Conservation (phyloP, 2,797 vertebrate species). For the Oophaga sylvatica region DNA sequence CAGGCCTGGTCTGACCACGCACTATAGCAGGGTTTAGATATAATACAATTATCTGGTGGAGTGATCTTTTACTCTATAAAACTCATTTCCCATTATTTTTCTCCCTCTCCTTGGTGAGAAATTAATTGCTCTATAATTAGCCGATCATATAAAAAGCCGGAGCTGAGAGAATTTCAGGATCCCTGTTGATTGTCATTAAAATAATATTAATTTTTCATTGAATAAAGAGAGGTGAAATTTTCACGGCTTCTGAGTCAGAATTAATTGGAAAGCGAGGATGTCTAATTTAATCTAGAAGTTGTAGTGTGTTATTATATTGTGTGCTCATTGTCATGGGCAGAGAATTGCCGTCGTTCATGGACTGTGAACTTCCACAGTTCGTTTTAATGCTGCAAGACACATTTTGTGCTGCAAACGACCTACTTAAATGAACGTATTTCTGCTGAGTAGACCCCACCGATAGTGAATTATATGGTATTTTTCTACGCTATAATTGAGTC, state of each 20-base stretch:
- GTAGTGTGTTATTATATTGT: conserved; percentile 25
- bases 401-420: conserved; percentile 35
- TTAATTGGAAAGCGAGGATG: conserved; percentile 11
- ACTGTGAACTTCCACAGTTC: conserved; percentile 16
- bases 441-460: conserved; percentile 42
- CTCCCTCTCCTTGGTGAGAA: background rate
- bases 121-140: conserved; percentile 29
- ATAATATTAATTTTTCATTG: conserved; percentile 24
- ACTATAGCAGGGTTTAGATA: background rate
- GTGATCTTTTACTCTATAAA: background rate
- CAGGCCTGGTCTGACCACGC: background rate
- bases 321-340: conserved; percentile 27
- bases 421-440: conserved; percentile 40
- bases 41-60: conserved; percentile 1
- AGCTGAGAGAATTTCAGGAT: conserved; percentile 14
- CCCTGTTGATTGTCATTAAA: conserved; percentile 37
- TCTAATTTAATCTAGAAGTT: conserved; percentile 30
- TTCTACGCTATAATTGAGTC: conserved; percentile 42
- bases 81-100: background rate
- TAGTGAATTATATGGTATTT: conserved; percentile 48
- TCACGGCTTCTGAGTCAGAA: conserved; percentile 11
- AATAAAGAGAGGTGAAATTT: conserved; percentile 32
- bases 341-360: conserved; percentile 15
- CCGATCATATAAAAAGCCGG: background rate
- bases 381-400: conserved; percentile 22